Base-by-base conservation (phyloP, 2,888 invertebrate genomes). In the Meloe dianella region DNA sequence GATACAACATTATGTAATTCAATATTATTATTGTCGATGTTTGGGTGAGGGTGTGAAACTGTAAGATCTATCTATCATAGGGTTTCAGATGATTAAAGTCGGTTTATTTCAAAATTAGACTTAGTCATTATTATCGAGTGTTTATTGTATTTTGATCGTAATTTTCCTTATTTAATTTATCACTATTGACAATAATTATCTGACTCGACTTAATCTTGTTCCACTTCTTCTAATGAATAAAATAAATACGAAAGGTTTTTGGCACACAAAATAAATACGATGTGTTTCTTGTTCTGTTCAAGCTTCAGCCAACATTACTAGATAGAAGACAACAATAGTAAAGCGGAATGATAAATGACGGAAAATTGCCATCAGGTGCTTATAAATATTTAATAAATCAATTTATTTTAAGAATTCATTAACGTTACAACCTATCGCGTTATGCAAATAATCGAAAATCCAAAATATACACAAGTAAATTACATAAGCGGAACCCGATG, bases 61-160 rank as follows among this genome's bases (percentile, higher is more conserved):
- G 71, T 65, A 70, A 65, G 60, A 68, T 65, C 63, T 71, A 63
- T 61, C 35, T n/a, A 69, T 54, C 68, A 70, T 70, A 61, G 71
- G 70, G 60, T 60, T 67, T 69, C 63, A 61, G 68, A 60, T 71
- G 69, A 74, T 74, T 74, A 74, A 70, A 71, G 69, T 68, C 70
- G 71, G 72, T 71, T 74, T 73, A 74, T 74, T 74, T 71, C 66
- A 70, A 73, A 72, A 4, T 27, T 27, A 73, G 72, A 68, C 61
- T 67, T 72, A 70, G 70, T 72, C 17, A 3, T 0, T 5, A 5
- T 17, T 70, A 69, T 70, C 69, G 68, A 69, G 70, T 71, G 71
- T 71, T 74, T 73, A 72, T 74, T 71, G 69, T 68, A 70, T 64
- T 70, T 73, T 69, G 65, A 66, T 66, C 57, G 59, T 63, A 47